A percentile compares a stretch with the other conserved stretches of the same genome.
Evolutionary conservation across 1,140 invertebrate genomes (phyloP).

Genomic region (Pseudomyrmex sp.): DNA sequence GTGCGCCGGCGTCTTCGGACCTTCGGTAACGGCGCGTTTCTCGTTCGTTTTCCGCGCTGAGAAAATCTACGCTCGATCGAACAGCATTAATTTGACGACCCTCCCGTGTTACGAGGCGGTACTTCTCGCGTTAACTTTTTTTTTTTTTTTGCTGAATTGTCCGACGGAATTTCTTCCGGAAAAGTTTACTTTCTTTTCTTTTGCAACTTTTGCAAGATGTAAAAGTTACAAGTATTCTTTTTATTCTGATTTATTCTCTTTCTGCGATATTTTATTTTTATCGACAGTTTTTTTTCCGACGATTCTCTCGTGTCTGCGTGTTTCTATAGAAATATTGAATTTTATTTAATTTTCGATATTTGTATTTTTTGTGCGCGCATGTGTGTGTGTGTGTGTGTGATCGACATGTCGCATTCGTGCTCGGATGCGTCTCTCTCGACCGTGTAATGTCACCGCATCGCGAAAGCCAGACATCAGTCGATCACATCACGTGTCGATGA

Average conservation of each 20-base stretch:
- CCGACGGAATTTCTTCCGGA: background rate
- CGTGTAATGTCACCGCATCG: background rate
- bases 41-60: background rate
- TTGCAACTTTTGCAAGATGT: background rate
- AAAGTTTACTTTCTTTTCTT: background rate
- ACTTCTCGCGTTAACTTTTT: no score
- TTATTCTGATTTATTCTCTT: background rate
- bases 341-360: slow-evolving; percentile 31
- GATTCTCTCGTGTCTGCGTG: background rate
- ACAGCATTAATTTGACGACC: slow-evolving; percentile 12
- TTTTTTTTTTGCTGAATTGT: background rate
- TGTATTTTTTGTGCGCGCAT: no score
- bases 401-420: slow-evolving; percentile 8
- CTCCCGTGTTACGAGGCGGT: background rate
- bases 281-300: background rate
- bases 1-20: slow-evolving; percentile 27
- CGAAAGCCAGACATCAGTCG: background rate
- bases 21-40: background rate
- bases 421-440: slow-evolving; percentile 10
- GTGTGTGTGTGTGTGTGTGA: background rate
- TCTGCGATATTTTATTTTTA: background rate
- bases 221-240: slow-evolving; percentile 1
- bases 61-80: slow-evolving; percentile 18
- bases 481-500: slow-evolving; percentile 24
- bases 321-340: background rate